phyloP scores from a whole-genome alignment of 1,140 invertebrate species.

The Heliconius eleuchia region DNA sequence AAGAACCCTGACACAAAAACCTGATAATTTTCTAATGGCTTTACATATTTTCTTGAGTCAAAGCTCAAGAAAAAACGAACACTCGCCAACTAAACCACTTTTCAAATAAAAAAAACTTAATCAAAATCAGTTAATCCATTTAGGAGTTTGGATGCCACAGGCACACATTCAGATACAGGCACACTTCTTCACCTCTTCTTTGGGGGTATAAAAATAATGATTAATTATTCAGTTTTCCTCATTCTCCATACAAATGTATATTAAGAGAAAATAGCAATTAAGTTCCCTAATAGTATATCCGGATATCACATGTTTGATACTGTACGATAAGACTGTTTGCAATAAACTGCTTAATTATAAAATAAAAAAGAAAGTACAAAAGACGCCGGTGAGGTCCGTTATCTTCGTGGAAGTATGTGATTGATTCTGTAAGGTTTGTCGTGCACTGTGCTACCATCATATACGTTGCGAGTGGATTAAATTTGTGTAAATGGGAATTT shows the following conservation, averaged over 20 bases:
- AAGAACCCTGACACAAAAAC: no score
- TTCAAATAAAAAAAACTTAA: no score
- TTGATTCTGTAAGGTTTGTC: slow-evolving; percentile 51
- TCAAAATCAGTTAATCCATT: no score
- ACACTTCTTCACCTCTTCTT: no score
- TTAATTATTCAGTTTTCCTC: neutral
- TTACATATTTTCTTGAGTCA: no score
- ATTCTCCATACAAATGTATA: neutral
- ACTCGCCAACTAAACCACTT: no score
- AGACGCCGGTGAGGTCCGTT: slow-evolving; percentile 51
- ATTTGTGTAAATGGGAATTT: no score
- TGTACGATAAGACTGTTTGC: slow-evolving; percentile 32
- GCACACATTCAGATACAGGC: no score
- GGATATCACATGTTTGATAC: slow-evolving; percentile 17
- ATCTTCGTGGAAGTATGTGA: slow-evolving; percentile 63
- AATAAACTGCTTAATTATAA: slow-evolving; percentile 63
- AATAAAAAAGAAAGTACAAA: slow-evolving; percentile 59
- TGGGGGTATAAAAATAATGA: no score
- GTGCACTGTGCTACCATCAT: neutral
- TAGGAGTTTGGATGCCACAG: no score
- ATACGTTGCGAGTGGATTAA: neutral
- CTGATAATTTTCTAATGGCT: no score
- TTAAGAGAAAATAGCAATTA: slow-evolving; percentile 8
- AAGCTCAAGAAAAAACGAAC: no score
- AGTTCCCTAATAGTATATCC: slow-evolving; percentile 6